A percentile compares a stretch with the other conserved stretches of the same genome.
These are phyloP conservation scores for Ictalurus furcatus DNA, from an alignment of 2,113 vertebrate species.

Conservation along the genomic window DNA sequence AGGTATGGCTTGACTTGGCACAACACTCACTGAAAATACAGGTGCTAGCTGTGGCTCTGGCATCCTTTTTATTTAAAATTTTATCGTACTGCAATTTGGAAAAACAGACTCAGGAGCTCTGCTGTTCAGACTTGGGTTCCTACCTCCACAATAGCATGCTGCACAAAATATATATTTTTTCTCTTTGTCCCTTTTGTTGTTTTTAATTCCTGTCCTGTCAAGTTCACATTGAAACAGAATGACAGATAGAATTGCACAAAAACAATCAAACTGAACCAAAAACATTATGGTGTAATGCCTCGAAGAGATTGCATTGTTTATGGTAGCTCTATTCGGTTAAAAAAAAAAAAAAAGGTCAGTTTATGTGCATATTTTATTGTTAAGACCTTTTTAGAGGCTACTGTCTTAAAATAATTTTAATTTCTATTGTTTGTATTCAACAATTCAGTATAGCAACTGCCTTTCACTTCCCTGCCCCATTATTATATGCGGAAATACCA, in stretches of 20 bases:
- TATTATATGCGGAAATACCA: neutral
- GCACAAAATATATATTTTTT: conserved; percentile 81
- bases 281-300: neutral
- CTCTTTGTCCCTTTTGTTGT: conserved; percentile 58
- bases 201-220: conserved; percentile 76
- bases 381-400: conserved; percentile 58
- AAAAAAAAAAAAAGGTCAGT: conserved; percentile 88
- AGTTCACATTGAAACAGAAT: conserved; percentile 80
- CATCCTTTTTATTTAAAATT: conserved; percentile 56
- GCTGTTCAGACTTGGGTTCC: conserved; percentile 62
- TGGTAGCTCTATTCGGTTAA: conserved; percentile 99
- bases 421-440: conserved; percentile 75
- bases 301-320: conserved; percentile 83
- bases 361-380: conserved; percentile 88
- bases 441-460: neutral
- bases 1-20: conserved; percentile 83
- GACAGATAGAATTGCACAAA: conserved; percentile 69
- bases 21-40: conserved; percentile 81
- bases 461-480: neutral
- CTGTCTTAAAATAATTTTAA: conserved; percentile 65
- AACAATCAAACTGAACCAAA: conserved; percentile 71
- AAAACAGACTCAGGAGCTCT: conserved; percentile 47
- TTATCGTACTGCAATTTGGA: conserved; percentile 87
- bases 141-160: conserved; percentile 84
- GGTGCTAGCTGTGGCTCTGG: conserved; percentile 79